phyloP scores from a whole-genome alignment of 2,113 vertebrate species.

The Apteryx mantelli region DNA sequence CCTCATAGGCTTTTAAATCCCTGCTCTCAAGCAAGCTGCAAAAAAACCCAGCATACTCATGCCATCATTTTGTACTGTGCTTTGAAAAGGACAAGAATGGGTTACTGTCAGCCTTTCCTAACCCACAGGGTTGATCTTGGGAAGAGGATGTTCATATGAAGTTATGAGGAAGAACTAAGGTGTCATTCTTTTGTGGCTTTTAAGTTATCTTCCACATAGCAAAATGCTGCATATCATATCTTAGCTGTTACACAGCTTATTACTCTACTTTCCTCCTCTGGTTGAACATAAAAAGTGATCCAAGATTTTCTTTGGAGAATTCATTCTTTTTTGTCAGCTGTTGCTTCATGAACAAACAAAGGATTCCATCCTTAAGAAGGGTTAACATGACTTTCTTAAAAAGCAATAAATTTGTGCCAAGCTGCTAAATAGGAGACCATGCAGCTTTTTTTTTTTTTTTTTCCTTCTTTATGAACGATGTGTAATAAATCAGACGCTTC shows the following conservation, averaged over 20 bases:
- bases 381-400: accelerated
- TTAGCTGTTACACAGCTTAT: not conserved
- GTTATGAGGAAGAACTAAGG: not conserved
- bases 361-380: not conserved
- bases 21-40: not conserved
- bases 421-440: not conserved
- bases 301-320: not conserved
- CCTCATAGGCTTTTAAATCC: not conserved
- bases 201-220: accelerated
- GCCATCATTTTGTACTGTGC: no score
- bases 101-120: no score
- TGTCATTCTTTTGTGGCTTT: not conserved
- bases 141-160: not conserved
- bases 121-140: accelerated
- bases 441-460: not conserved
- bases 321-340: no score
- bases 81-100: not conserved
- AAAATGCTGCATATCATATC: accelerated
- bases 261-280: not conserved
- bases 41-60: not conserved
- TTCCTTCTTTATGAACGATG: not conserved
- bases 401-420: not conserved
- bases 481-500: not conserved
- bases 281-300: accelerated
- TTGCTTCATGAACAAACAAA: no score